A percentile compares a stretch with the other conserved stretches of the same genome.
These are phyloP conservation scores for Parnassius mnemosyne DNA, from an alignment of 2,888 invertebrate species.

Conservation along the genomic window DNA sequence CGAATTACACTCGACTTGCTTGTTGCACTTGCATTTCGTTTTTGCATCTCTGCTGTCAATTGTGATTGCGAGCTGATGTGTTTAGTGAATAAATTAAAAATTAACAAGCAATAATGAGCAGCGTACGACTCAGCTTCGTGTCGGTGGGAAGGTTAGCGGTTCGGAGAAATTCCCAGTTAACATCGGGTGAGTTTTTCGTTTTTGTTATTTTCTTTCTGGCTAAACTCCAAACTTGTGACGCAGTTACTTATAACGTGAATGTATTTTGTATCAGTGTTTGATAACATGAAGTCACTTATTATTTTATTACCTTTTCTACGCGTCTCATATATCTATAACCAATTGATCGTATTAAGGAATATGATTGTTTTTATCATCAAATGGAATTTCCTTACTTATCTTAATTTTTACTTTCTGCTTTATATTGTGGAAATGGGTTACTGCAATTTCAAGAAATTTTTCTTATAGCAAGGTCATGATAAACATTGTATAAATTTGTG, in stretches of 20 bases:
- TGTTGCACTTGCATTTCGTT: slow-evolving; percentile 56
- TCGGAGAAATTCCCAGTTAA: slow-evolving; percentile 70
- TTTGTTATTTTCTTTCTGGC: slow-evolving; percentile 48
- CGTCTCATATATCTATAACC: not conserved
- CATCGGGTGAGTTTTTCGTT: slow-evolving; percentile 64
- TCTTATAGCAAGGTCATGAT: slow-evolving; percentile 37
- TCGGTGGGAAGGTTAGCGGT: slow-evolving; percentile 74
- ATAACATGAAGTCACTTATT: slow-evolving; percentile 59
- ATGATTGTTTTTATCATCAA: too few relatives aligned
- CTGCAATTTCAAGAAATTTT: slow-evolving; percentile 16
- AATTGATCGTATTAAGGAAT: too few relatives aligned
- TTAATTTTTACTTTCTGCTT: too few relatives aligned
- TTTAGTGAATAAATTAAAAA: slow-evolving; percentile 48
- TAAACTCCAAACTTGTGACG: slow-evolving; percentile 57
- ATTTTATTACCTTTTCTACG: slow-evolving; percentile 12
- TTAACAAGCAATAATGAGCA: slow-evolving; percentile 66
- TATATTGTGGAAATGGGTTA: not conserved
- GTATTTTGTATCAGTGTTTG: slow-evolving; percentile 55
- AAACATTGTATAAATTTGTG: slow-evolving; percentile 34
- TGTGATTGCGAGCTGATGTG: slow-evolving; percentile 63
- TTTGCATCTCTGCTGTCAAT: slow-evolving; percentile 50
- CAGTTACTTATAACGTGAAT: slow-evolving; percentile 40
- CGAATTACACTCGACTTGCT: slow-evolving; percentile 36
- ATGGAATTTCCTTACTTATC: too few relatives aligned
- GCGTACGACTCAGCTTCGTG: slow-evolving; percentile 73